These are phyloP conservation scores for Onychorhynchus coronatus DNA, from an alignment of 2,113 vertebrate genomes.

Conservation along the genomic window DNA sequence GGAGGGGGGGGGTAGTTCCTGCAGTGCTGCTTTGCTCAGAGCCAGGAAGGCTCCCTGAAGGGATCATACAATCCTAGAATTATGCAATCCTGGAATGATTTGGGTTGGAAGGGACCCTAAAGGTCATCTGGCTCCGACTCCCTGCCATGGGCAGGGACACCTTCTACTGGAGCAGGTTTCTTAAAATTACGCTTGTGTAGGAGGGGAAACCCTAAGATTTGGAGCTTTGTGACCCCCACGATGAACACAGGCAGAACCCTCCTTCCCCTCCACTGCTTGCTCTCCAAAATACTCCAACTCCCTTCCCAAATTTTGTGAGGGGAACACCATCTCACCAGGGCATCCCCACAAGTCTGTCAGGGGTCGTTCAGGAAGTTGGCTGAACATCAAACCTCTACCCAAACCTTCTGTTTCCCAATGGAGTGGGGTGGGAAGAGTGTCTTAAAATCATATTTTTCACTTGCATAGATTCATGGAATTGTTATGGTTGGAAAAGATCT, in stretches of 20 bases:
- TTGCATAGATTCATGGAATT: background rate
- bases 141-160: background rate
- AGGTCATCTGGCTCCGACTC: background rate
- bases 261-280: background rate
- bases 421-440: no score
- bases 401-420: background rate
- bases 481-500: background rate
- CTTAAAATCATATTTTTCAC: background rate
- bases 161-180: background rate
- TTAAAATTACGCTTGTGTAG: background rate
- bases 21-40: background rate
- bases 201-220: background rate
- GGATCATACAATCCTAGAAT: background rate
- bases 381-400: background rate
- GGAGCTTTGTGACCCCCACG: background rate
- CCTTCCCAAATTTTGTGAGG: background rate
- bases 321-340: background rate
- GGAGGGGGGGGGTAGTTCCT: background rate
- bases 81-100: background rate
- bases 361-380: rapidly evolving
- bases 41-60: background rate
- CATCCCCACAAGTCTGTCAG: background rate
- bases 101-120: background rate
- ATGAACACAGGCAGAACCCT: background rate
- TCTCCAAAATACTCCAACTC: background rate